Evolutionary conservation across 2,888 invertebrate genomes (phyloP).

Genomic region (Drosophila macrothrix): DNA sequence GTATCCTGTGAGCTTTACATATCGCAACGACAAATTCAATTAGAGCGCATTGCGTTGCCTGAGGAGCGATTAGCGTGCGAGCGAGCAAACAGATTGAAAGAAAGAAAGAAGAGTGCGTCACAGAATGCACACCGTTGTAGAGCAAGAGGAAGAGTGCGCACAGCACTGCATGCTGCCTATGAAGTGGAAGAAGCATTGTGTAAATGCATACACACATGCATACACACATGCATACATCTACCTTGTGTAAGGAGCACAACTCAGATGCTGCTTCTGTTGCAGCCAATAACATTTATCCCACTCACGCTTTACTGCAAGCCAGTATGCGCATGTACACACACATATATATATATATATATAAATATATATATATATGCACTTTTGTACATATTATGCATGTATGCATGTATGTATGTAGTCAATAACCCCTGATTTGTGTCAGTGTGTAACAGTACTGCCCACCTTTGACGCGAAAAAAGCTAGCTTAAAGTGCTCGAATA

Average conservation of each 20-base stretch:
- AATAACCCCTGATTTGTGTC: neutral
- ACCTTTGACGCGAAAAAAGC: neutral
- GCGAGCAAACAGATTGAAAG: slow-evolving; percentile 1
- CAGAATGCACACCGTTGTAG: slow-evolving; percentile 19
- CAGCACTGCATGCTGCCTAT: slow-evolving; percentile 20
- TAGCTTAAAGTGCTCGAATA: neutral
- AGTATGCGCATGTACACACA: slow-evolving; percentile 48
- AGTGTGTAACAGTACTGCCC: neutral
- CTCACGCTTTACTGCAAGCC: slow-evolving; percentile 17
- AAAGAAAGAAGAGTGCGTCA: slow-evolving; percentile 1
- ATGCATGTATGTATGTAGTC: slow-evolving; percentile 1
- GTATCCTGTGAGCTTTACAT: slow-evolving; percentile 8
- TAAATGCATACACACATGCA: neutral
- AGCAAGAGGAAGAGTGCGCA: slow-evolving; percentile 8
- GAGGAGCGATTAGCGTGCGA: neutral
- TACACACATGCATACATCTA: neutral
- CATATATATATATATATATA: neutral
- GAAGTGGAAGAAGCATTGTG: slow-evolving; percentile 3
- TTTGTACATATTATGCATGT: slow-evolving; percentile 2
- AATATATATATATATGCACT: neutral
- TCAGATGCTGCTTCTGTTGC: slow-evolving; percentile 31
- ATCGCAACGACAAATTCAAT: slow-evolving; percentile 1
- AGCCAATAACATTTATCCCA: slow-evolving; percentile 27
- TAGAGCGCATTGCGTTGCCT: neutral
- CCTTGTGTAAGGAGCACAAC: slow-evolving; percentile 10